These are phyloP conservation scores for Panzeria rudis DNA, from an alignment of 2,888 invertebrate genomes.

Conservation along the genomic window DNA sequence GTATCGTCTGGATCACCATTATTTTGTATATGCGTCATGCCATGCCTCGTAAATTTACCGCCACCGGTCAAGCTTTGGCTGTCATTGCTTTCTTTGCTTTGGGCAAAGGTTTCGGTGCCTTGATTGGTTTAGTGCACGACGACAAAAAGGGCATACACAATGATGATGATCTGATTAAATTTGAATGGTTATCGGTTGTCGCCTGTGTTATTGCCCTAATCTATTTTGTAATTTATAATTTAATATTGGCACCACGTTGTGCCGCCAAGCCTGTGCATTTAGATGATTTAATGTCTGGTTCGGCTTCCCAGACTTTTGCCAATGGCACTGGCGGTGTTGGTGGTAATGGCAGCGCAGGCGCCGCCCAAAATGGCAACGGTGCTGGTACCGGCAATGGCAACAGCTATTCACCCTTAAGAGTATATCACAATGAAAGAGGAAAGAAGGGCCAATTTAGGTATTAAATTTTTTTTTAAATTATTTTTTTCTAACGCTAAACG, in stretches of 20 bases:
- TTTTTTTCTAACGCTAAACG: slow-evolving; percentile 42
- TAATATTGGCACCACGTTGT: slow-evolving; percentile 89
- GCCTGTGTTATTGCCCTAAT: slow-evolving; percentile 87
- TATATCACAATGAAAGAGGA: slow-evolving; percentile 92
- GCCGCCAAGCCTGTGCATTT: slow-evolving; percentile 88
- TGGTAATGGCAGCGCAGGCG: slow-evolving; percentile 75
- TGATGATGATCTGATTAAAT: slow-evolving; percentile 84
- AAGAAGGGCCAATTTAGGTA: slow-evolving; percentile 93
- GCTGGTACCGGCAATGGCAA: slow-evolving; percentile 83
- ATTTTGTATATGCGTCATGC: slow-evolving; percentile 92
- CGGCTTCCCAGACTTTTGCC: slow-evolving; percentile 84
- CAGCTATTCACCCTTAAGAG: slow-evolving; percentile 90
- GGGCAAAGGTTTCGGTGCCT: slow-evolving; percentile 89
- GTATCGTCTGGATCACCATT: slow-evolving; percentile 91
- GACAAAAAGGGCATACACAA: slow-evolving; percentile 77
- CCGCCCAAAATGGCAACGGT: slow-evolving; percentile 83
- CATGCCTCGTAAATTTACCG: slow-evolving; percentile 90
- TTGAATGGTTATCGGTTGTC: slow-evolving; percentile 87
- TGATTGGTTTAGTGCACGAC: slow-evolving; percentile 85
- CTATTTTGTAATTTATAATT: slow-evolving; percentile 90
- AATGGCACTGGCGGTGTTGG: slow-evolving; percentile 73
- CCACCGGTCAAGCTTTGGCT: slow-evolving; percentile 91
- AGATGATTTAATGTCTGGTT: slow-evolving; percentile 81
- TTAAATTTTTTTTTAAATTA: slow-evolving; percentile 82
- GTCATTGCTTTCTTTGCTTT: slow-evolving; percentile 92